Conservation (phyloP, 1,140 invertebrate species). For the Eufriesea mexicana region DNA sequence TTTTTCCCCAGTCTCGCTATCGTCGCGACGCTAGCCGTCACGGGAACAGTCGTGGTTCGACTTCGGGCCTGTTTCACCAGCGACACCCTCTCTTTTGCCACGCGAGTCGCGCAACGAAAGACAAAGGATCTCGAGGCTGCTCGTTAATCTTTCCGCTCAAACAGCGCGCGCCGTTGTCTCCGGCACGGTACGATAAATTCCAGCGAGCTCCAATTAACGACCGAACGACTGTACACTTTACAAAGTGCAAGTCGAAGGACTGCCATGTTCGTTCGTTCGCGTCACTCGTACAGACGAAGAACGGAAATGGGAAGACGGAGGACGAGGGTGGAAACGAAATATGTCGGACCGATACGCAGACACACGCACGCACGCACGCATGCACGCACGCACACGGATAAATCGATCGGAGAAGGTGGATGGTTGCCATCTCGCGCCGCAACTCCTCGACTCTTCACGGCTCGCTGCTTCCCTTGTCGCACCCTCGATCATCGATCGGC, state of each 20-base stretch:
- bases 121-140: constrained; percentile 5
- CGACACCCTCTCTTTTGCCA: neutral
- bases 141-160: constrained; percentile 32
- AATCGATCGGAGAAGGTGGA: constrained; percentile 3
- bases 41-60: neutral
- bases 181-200: constrained; percentile 34
- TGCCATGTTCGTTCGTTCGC: constrained; percentile 29
- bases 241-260: constrained; percentile 27
- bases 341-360: neutral
- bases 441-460: neutral
- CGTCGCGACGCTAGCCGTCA: too few species aligned
- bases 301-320: neutral
- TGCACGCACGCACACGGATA: neutral
- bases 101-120: neutral
- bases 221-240: constrained; percentile 26
- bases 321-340: neutral
- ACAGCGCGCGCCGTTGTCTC: constrained; percentile 24
- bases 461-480: neutral
- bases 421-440: neutral
- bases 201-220: constrained; percentile 40
- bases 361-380: neutral
- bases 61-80: neutral
- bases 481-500: constrained; percentile 5
- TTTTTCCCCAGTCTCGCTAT: too few species aligned
- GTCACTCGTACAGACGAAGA: constrained; percentile 11